Conservation (phyloP, 2,113 vertebrate genomes). For the Nanger granti region DNA sequence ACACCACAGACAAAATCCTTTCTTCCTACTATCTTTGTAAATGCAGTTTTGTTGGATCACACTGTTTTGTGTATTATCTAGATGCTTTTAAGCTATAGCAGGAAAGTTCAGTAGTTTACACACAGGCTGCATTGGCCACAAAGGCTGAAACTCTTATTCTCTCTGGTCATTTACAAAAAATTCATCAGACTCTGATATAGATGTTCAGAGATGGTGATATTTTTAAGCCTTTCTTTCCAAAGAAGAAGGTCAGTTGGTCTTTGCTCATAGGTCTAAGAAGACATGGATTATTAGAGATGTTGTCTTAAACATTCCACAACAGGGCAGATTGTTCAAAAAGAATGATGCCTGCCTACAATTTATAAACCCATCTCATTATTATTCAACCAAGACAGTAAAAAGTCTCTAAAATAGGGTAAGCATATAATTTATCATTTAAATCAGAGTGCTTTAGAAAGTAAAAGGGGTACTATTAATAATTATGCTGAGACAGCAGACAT, state of each 20-base stretch:
- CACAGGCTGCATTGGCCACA: not conserved
- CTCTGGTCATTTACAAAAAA: not conserved
- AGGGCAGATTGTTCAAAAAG: not conserved
- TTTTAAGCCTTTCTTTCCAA: conserved; percentile 13
- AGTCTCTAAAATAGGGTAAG: not conserved
- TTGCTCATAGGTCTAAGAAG: not conserved
- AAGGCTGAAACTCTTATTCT: not conserved
- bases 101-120: not conserved
- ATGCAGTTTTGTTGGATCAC: not conserved
- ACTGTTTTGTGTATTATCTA: not conserved
- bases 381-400: conserved; percentile 1
- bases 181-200: not conserved
- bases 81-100: not conserved
- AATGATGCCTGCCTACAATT: not conserved
- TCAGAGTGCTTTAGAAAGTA: not conserved
- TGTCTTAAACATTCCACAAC: not conserved
- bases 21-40: not conserved
- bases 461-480: conserved; percentile 6
- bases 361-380: not conserved
- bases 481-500: not conserved
- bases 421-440: not conserved
- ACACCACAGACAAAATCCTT: not conserved
- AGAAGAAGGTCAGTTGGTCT: not conserved
- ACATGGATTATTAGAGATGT: not conserved
- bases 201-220: not conserved